Base-by-base conservation (phyloP, 1,140 invertebrate species). In the Laupala kohalensis region DNA sequence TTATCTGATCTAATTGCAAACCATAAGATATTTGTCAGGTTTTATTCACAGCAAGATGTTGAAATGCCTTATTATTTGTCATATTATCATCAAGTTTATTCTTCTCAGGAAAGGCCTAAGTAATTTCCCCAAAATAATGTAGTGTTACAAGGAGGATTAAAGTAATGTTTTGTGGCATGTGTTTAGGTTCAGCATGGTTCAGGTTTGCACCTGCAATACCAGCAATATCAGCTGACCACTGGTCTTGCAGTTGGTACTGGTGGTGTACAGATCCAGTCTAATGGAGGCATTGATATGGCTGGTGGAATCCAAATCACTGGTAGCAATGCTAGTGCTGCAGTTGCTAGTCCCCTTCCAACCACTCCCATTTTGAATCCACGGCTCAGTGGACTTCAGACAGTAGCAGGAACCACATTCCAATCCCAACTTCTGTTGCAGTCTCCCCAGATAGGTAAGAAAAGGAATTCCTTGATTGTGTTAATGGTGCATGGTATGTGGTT, bases 391-490 rank as follows among this genome's bases (percentile, higher is more conserved):
- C 53, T 70, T 25, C 66, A 70, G 67, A 26, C 69, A 37, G 70
- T 71, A 6, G 28, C 65, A 30, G 73, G 74, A 25, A 76, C 77
- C 63, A 74, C 75, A 70, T 79, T 78, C 64, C 78, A 78, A 64
- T 71, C 79, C 9, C 78, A 79, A 69, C 74, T 80, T 9, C 74
- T 81, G 65, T 73, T 81, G 3, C 79, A 80, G 68, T 76, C 80
- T 6, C 79, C 79, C 67, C 80, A 79, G 68, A 75, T 80, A 71
- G 76, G 79, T 81, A 74, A 80, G 78, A n/a, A n/a, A n/a, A 77
- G 30, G 26, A 74, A 69, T 64, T 64, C 26, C 6, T 65, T 12
- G n/a, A 62, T 62, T 62, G n/a, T 23, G 5, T 5, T 53, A 19
- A 53, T 53, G 37, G 9, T 53, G 9, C 9, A 53, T 53, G 37